phyloP scores from a whole-genome alignment of 2,113 vertebrate species.

The Edolisoma coerulescens region DNA sequence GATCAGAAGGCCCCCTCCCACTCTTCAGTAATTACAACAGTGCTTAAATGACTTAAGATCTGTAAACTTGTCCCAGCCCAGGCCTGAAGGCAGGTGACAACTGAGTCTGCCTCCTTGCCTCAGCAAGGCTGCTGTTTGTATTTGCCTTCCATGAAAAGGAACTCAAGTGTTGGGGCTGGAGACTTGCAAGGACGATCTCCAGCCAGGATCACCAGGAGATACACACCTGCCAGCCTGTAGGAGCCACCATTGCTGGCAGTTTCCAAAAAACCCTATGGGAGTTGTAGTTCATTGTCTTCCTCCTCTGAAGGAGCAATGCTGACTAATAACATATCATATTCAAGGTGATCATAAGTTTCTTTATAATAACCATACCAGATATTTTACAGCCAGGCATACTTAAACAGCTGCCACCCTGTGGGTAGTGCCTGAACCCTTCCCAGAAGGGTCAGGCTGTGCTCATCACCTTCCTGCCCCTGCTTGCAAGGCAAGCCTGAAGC shows the following conservation, averaged over 20 bases:
- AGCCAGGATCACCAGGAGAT: neutral
- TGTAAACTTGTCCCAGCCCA: neutral
- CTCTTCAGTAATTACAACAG: neutral
- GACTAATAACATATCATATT: neutral
- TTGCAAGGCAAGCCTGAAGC: neutral
- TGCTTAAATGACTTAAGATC: neutral
- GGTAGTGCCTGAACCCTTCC: neutral
- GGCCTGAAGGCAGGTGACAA: neutral
- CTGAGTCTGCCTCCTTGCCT: neutral
- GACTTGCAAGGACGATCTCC: neutral
- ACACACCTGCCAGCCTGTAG: neutral
- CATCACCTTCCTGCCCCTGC: neutral
- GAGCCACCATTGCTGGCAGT: neutral
- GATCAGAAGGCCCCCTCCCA: neutral
- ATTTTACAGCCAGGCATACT: neutral
- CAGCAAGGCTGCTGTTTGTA: neutral
- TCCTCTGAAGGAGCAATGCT: neutral
- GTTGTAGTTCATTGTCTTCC: neutral
- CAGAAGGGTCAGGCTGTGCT: neutral
- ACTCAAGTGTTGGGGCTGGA: neutral
- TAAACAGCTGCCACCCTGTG: rapidly evolving
- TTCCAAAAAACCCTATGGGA: neutral
- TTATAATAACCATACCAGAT: neutral
- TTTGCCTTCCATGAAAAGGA: neutral
- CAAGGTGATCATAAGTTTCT: neutral